Base-by-base conservation (phyloP, 2,888 invertebrate genomes). In the Lottia gigantea region DNA sequence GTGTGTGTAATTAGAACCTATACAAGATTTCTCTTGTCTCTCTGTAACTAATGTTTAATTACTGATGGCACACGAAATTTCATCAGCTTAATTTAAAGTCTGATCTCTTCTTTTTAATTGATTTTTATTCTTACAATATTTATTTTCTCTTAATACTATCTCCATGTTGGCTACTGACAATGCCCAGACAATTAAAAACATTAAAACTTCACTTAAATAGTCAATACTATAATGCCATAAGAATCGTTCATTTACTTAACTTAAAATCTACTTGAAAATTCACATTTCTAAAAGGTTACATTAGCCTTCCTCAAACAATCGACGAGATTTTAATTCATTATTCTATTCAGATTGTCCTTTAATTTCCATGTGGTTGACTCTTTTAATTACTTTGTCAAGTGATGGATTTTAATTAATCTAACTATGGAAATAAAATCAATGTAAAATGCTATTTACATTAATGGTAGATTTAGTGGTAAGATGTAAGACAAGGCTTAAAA, bases 11-110 rank as follows among this genome's bases (percentile, higher is more conserved):
- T 23, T 55, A 23, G 55, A 8, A 23, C 23, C 14, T 23, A 55
- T 19, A 19, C 19, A 55, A 19, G 19, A 23, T 23, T 31, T 55
- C 55, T 55, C 11, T 40, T 14, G 19, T 23, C 55, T 55, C 55
- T 19, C 23, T 19, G 19, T 55, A 11, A 55, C 19, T 23, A 23
- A 19, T 55, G 55, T 55, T 55, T 55, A 55, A 55, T 23, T 19
- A 55, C 19, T 23, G 55, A 55, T 23, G 55, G 55, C 55, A 55
- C 55, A 55, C 55, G 55, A 55, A 55, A 23, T 55, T 55, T 55
- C 14, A 55, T 55, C 55, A 55, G 55, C 55, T 55, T 55, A 55
- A 55, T 23, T 55, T 55, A 55, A 23, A 19, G 55, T 55, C 40
- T 55, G 55, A 55, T 55, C 55, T 19, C 23, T 55, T 23, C 19